These are phyloP conservation scores for Scaptomyza cyrtandrae DNA, from an alignment of 2,888 invertebrate genomes.

Conservation along the genomic window DNA sequence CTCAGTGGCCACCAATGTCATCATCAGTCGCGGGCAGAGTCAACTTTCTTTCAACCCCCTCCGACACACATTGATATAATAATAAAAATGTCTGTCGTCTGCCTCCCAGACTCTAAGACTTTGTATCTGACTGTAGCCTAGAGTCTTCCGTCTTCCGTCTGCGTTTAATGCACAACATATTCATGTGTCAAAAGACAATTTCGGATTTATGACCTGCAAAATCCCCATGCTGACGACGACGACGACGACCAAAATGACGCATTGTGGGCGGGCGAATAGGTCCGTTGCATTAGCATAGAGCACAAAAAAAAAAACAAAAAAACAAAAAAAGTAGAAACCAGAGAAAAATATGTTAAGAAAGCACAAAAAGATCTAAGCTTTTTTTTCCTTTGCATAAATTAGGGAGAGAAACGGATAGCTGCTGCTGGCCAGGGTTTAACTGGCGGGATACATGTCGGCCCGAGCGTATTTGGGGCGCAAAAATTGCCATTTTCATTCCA, in stretches of 20 bases:
- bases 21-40: constrained; percentile 57
- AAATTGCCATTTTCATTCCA: constrained; percentile 56
- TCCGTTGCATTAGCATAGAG: constrained; percentile 48
- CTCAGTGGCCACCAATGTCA: constrained; percentile 73
- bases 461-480: constrained; percentile 63
- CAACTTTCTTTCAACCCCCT: not conserved
- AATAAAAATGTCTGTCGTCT: constrained; percentile 70
- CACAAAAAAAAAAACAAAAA: not conserved
- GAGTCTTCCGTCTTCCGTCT: constrained; percentile 48
- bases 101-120: constrained; percentile 40
- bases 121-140: constrained; percentile 40
- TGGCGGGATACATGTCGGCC: constrained; percentile 25
- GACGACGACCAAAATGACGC: constrained; percentile 49
- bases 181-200: constrained; percentile 82
- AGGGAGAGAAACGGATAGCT: constrained; percentile 39
- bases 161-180: constrained; percentile 81
- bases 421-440: not conserved
- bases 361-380: constrained; percentile 77
- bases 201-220: constrained; percentile 80
- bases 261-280: constrained; percentile 51
- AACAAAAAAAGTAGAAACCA: too few relatives aligned
- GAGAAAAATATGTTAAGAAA: constrained; percentile 78
- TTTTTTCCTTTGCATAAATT: constrained; percentile 77
- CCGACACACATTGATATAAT: constrained; percentile 68
- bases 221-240: constrained; percentile 50